Base-by-base conservation (phyloP, 2,888 invertebrate species). In the Siphlonurus alternatus region DNA sequence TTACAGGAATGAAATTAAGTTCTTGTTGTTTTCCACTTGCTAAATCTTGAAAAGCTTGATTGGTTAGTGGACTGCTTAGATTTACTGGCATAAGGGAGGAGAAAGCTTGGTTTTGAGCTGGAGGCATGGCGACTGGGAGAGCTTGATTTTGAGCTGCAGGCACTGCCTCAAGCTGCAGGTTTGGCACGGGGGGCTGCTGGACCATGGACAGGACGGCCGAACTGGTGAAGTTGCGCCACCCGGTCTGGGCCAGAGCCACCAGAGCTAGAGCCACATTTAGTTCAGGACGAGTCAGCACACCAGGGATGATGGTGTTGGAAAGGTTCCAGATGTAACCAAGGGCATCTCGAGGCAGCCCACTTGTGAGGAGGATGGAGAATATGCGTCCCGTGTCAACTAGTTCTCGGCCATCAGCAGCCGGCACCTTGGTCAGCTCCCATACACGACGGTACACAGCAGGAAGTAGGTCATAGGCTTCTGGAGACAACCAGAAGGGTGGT, bases 261-360 rank as follows among this genome's bases (percentile, higher is more conserved):
- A 79, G 70, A n/a, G 78, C 78, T 51, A 79, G 70, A 53, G 76
- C 75, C 15, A 76, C 70, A 65, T 78, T 78, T 0, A 78, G 69
- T 66, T 79, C 78, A 64, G 76, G 76, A 65, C 78, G 77, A 0
- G 77, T 78, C 25, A 79, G 72, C 59, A 75, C 74, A 2, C 78
- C 78, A 7, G 77, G 74, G 23, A 77, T 76, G 59, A 76, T 77
- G 66, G 75, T 74, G 70, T 79, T 79, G 0, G 77, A 76, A 54
- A 79, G 69, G 53, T 74, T 75, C 79, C 79, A 79, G 66, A 79
- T 76, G 68, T 75, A 77, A 18, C 78, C 79, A 62, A 79, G 72
- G 20, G 76, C 73, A 67, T 78, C 77, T 1, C 77, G 76, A 0
- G 77, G 72, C 62, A 79, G 70, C 65, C 77, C 76, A 68, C 78